These are phyloP conservation scores for Philereme transversata DNA, from an alignment of 2,888 invertebrate species.

Conservation along the genomic window DNA sequence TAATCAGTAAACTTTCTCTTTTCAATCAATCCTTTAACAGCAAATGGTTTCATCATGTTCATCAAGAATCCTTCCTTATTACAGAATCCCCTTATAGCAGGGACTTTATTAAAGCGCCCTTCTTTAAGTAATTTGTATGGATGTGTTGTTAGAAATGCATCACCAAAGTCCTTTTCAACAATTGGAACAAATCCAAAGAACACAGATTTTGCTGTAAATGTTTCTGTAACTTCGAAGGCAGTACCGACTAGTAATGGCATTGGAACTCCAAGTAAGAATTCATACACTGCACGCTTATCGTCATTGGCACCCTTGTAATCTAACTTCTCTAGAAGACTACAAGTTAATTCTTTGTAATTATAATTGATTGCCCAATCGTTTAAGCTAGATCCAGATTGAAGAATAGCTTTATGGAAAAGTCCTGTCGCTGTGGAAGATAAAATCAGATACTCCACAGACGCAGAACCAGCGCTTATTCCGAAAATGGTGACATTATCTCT, in stretches of 20 bases:
- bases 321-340: constrained; percentile 46
- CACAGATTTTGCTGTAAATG: constrained; percentile 39
- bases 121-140: constrained; percentile 67
- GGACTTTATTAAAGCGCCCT: constrained; percentile 64
- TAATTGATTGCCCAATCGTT: constrained; percentile 59
- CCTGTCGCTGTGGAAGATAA: constrained; percentile 54
- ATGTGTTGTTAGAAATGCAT: constrained; percentile 50
- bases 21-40: constrained; percentile 42
- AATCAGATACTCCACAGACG: constrained; percentile 57
- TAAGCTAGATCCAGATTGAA: constrained; percentile 59
- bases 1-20: constrained; percentile 46
- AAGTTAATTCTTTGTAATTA: constrained; percentile 45
- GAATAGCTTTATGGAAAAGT: constrained; percentile 61
- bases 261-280: constrained; percentile 44
- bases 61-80: constrained; percentile 71
- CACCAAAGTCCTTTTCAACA: constrained; percentile 56
- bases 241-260: constrained; percentile 35
- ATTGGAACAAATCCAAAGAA: constrained; percentile 59
- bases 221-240: constrained; percentile 37
- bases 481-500: constrained; percentile 59
- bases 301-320: constrained; percentile 46
- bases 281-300: constrained; percentile 43
- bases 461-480: constrained; percentile 60
- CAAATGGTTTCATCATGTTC: constrained; percentile 42
- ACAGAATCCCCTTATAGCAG: constrained; percentile 76